Percentiles rank a stretch among this genome's conserved stretches.
Conservation (phyloP, 2,113 vertebrate species). For the Oenanthe oenanthe region DNA sequence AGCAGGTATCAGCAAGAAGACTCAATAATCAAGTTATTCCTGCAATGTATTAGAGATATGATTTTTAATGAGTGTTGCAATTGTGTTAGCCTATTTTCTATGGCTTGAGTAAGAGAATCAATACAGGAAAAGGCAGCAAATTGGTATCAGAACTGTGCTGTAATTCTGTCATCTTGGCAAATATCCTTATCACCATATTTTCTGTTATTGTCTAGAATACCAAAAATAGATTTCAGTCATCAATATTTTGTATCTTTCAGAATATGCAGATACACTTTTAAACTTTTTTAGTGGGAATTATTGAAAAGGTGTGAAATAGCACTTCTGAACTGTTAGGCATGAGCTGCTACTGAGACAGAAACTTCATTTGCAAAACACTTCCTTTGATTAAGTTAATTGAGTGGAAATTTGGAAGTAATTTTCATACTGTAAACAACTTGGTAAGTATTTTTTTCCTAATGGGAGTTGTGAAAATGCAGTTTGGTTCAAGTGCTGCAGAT, state of each 20-base stretch:
- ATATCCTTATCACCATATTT: not conserved
- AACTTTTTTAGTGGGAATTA: not conserved
- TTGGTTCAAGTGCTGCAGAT: not conserved
- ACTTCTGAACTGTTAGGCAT: not conserved
- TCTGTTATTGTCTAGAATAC: not conserved
- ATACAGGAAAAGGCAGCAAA: not conserved
- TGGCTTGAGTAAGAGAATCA: not conserved
- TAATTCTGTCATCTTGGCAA: not conserved
- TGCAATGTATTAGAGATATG: not conserved
- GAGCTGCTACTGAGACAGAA: not conserved
- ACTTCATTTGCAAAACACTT: not conserved
- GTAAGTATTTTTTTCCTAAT: not conserved
- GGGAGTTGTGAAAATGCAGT: not conserved
- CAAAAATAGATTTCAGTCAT: not conserved
- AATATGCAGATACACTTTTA: not conserved
- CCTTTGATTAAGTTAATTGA: constrained; percentile 22
- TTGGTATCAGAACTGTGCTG: not conserved
- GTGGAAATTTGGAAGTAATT: constrained; percentile 21
- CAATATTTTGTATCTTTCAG: not conserved
- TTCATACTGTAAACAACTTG: not conserved
- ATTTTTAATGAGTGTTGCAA: not conserved
- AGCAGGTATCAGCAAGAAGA: not conserved
- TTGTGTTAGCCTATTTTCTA: not conserved
- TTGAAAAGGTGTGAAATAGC: not conserved
- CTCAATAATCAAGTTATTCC: not conserved